phyloP scores from a whole-genome alignment of 2,888 invertebrate genomes.

The Smittia sp. region DNA sequence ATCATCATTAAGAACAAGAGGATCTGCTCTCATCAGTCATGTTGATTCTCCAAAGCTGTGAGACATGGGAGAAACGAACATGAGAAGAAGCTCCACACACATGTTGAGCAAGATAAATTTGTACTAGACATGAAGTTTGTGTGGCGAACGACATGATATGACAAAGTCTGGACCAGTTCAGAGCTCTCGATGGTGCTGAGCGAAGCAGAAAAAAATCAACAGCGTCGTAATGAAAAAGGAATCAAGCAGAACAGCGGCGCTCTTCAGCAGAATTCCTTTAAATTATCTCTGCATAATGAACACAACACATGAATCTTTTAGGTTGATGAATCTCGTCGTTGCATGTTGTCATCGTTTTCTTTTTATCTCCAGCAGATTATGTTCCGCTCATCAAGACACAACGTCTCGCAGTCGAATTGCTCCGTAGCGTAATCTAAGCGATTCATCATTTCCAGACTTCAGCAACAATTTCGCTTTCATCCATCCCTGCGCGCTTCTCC shows the following conservation, averaged over 20 bases:
- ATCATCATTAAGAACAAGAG: conserved; percentile 27
- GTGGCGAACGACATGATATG: too few relatives aligned
- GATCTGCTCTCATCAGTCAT: background rate
- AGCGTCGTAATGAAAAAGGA: conserved; percentile 16
- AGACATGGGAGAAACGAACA: conserved; percentile 9
- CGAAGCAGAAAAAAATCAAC: background rate
- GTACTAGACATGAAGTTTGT: too few relatives aligned
- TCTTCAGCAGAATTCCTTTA: background rate
- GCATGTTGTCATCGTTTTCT: conserved; percentile 2
- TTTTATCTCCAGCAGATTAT: background rate
- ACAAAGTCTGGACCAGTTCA: too few relatives aligned
- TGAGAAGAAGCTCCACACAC: background rate
- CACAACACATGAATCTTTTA: conserved; percentile 8
- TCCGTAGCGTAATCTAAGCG: background rate
- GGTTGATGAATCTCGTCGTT: conserved; percentile 23
- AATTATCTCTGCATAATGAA: conserved; percentile 22
- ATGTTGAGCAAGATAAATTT: too few relatives aligned
- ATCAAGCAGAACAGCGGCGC: background rate
- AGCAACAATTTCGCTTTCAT: background rate
- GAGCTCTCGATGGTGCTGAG: too few relatives aligned
- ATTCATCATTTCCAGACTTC: background rate
- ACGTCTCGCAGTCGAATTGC: background rate
- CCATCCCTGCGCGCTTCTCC: background rate
- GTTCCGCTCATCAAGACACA: conserved; percentile 1
- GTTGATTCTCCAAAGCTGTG: background rate